A percentile compares a stretch with the other conserved stretches of the same genome.
These are phyloP conservation scores for Montipora capitata DNA, from an alignment of 92 coral and sea anemone genomes.

Conservation along the genomic window DNA sequence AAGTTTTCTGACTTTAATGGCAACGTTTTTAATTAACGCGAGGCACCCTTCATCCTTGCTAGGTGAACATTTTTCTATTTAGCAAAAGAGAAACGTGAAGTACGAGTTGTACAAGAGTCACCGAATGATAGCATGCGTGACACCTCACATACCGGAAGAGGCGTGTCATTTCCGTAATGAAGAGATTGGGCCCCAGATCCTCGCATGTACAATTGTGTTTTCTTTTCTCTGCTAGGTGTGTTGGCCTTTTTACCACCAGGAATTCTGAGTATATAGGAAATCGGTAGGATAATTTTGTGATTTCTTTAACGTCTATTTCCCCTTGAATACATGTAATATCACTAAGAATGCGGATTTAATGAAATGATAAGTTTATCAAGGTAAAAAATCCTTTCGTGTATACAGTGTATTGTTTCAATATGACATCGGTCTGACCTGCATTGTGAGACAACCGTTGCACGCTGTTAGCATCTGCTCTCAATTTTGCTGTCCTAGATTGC, in stretches of 20 bases:
- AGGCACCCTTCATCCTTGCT: not conserved
- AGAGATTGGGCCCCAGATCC: conserved; percentile 8
- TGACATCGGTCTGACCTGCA: too few relatives aligned
- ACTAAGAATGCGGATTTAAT: not conserved
- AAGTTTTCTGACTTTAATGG: not conserved
- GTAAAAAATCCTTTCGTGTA: not conserved
- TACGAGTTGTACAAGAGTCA: too few relatives aligned
- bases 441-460: too few relatives aligned
- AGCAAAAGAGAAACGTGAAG: too few relatives aligned
- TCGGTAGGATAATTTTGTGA: not conserved
- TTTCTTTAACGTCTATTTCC: too few relatives aligned
- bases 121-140: conserved; percentile 6
- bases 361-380: not conserved
- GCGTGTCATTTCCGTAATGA: conserved; percentile 22
- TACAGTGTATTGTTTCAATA: too few relatives aligned
- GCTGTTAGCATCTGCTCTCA: not conserved
- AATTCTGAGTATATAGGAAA: not conserved
- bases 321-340: not conserved
- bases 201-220: not conserved
- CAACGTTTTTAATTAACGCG: too few relatives aligned
- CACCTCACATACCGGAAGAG: conserved; percentile 10
- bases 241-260: not conserved
- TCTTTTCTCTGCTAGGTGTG: not conserved
- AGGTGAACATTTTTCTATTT: not conserved
- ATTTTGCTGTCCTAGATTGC: not conserved